Evolutionary conservation across 1,140 invertebrate genomes (phyloP), one percentile per base, ranked within the genome.

Genomic region (Halyomorpha halys): DNA sequence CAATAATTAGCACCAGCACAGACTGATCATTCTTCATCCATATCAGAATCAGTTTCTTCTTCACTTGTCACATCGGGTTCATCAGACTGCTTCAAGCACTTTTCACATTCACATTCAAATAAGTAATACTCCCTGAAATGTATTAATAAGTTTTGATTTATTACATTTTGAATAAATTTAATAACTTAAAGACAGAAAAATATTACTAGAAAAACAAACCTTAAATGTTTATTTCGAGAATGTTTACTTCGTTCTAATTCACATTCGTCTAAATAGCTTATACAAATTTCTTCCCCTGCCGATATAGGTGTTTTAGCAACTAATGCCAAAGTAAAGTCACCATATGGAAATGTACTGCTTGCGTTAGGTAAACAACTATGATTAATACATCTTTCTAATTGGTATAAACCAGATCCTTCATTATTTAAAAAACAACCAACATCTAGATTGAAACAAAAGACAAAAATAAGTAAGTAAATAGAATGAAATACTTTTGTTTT

Each of bases 281-380:
- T 94, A 68, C 80, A 88, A 67, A 97, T 92, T 77, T 97, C 93
- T 67, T 97, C 89, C 16, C 85, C 91, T 6, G 82, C 79, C 66
- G 80, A 70, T 65, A 98, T 95, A 63, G 89, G 81, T 59, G 78
- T 78, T 3, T 83, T 71, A 4, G 93, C 91, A 65, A 85, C 85
- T 51, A 97, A 71, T 8, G 84, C 83, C 62, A 97, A 76, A 44
- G 81, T 83, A 70, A 85, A 86, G 72, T 93, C 91, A 60, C 90
- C 91, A 71, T 90, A 82, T 1, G 87, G 86, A 73, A 97, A 97
- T 19, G 83, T 83, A 0, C 88, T 83, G 71, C 86, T 82, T 3
- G 92, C 90, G 78, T 96, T 97, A 6, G 94, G 92, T 0, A 79
- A 73, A 74, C 94, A 98, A 72, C 91, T 95, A 74, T 98, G 94